Percentiles rank a stretch among this genome's conserved stretches.
Conservation (phyloP, 2,797 vertebrate genomes). For the Chlorospingus flavigularis region DNA sequence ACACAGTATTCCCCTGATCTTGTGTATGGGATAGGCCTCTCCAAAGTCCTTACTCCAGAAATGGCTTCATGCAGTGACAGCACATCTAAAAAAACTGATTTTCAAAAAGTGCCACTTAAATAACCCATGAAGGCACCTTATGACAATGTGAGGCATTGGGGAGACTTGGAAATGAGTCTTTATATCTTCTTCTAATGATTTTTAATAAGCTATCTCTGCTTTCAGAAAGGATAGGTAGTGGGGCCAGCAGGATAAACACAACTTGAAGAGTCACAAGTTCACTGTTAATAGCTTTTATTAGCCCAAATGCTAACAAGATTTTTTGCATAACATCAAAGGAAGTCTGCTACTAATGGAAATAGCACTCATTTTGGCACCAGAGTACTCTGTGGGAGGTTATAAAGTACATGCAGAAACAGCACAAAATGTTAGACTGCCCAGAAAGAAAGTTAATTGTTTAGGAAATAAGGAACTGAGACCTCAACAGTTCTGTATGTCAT, state of each 20-base stretch:
- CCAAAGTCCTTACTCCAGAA: not conserved
- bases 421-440: constrained; percentile 16
- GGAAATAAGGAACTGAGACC: not conserved
- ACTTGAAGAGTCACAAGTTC: constrained; percentile 4
- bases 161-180: not conserved
- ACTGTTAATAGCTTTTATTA: constrained; percentile 19
- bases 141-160: not conserved
- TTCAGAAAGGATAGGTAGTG: not conserved
- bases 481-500: not conserved
- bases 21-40: not conserved
- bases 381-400: not conserved
- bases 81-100: not conserved
- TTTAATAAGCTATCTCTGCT: not conserved
- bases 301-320: not conserved
- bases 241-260: not conserved
- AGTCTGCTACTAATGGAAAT: constrained; percentile 1
- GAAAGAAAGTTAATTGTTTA: not conserved
- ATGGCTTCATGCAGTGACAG: not conserved
- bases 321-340: constrained; percentile 17
- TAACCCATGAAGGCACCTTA: not conserved
- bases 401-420: not conserved
- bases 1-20: not conserved
- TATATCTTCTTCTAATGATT: not conserved
- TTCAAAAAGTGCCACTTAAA: not conserved
- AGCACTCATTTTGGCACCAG: not conserved